A percentile compares a stretch with the other conserved stretches of the same genome.
phyloP scores from a whole-genome alignment of 1,140 invertebrate genomes.

The Drosophila bocki region DNA sequence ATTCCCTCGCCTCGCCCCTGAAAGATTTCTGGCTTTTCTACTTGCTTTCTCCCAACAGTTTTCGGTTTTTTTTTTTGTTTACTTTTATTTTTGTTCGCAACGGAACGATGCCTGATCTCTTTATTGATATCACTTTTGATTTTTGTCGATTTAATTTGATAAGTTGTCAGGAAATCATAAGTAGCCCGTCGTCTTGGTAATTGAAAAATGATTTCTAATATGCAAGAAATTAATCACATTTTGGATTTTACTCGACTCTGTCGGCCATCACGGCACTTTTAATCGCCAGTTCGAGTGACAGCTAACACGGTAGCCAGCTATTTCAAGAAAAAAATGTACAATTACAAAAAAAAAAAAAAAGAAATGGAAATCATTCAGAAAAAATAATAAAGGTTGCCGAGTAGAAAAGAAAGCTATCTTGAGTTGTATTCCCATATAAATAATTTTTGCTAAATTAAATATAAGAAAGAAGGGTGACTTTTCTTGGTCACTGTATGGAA shows the following conservation, averaged over 20 bases:
- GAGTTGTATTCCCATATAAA: not conserved
- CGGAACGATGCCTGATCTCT: slow-evolving; percentile 65
- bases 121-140: slow-evolving; percentile 84
- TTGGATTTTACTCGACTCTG: slow-evolving; percentile 65
- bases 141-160: slow-evolving; percentile 79
- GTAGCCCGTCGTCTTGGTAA: slow-evolving; percentile 76
- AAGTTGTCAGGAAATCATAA: slow-evolving; percentile 80
- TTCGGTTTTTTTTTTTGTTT: slow-evolving; percentile 33
- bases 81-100: slow-evolving; percentile 11
- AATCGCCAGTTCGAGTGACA: slow-evolving; percentile 79
- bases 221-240: slow-evolving; percentile 84
- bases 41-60: slow-evolving; percentile 73
- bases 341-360: not conserved
- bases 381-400: not conserved
- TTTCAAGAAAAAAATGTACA: not conserved
- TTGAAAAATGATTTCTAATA: slow-evolving; percentile 84
- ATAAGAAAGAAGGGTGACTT: not conserved
- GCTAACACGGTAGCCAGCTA: slow-evolving; percentile 71
- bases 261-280: slow-evolving; percentile 36
- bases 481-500: not conserved
- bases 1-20: slow-evolving; percentile 15
- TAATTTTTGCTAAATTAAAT: not conserved
- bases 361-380: not conserved
- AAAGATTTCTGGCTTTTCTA: slow-evolving; percentile 24
- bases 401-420: not conserved